Conservation (phyloP, 2,797 vertebrate genomes). For the Lagodon rhomboides region DNA sequence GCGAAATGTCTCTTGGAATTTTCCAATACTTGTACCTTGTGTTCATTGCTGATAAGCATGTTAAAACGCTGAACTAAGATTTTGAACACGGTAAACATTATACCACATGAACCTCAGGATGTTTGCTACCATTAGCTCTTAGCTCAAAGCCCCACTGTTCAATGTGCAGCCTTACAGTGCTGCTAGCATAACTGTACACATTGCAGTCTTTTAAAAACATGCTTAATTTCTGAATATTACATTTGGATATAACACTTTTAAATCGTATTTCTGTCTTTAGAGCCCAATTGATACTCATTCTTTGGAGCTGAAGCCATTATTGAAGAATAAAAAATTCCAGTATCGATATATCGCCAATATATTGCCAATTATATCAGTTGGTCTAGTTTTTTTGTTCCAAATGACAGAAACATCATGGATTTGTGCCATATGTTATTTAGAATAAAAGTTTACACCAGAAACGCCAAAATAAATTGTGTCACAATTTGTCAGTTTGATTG, state of each 20-base stretch:
- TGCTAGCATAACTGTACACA: not conserved
- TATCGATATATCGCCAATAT: too few species aligned
- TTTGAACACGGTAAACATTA: too few species aligned
- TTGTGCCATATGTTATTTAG: not conserved
- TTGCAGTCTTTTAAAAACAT: not conserved
- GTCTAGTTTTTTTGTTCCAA: not conserved
- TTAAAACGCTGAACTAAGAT: not conserved
- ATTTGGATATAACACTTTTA: not conserved
- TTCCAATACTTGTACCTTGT: too few species aligned
- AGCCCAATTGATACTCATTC: too few species aligned
- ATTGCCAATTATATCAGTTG: too few species aligned
- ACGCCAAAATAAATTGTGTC: not conserved
- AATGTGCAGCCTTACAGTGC: not conserved
- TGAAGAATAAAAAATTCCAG: too few species aligned
- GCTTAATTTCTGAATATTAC: not conserved
- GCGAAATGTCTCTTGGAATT: not conserved
- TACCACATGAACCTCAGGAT: not conserved
- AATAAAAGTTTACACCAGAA: not conserved
- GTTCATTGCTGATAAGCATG: too few species aligned
- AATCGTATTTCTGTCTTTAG: too few species aligned
- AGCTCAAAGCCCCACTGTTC: too few species aligned
- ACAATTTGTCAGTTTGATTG: not conserved
- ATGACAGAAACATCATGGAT: not conserved
- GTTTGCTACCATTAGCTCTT: not conserved
- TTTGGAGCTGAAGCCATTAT: too few species aligned